Percentiles rank a stretch among this genome's conserved stretches.
phyloP scores from a whole-genome alignment of 2,797 vertebrate genomes.

The Crenichthys baileyi region DNA sequence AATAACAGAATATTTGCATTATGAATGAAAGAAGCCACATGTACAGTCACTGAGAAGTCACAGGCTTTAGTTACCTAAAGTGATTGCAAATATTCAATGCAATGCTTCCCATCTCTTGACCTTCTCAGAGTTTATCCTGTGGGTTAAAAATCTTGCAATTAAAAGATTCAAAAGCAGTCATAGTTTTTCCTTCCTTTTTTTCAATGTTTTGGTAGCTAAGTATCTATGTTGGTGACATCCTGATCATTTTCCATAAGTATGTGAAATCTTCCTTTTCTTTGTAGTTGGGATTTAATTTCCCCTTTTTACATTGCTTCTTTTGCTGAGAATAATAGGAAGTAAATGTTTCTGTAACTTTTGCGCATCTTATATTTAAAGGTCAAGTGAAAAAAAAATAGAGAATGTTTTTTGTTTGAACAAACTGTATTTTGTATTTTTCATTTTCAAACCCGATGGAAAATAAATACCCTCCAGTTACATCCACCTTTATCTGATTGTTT shows the following conservation, averaged over 20 bases:
- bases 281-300: not conserved
- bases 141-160: conserved; percentile 1
- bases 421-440: not conserved
- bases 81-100: not conserved
- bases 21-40: not conserved
- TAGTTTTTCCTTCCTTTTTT: not conserved
- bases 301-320: not conserved
- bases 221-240: not conserved
- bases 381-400: conserved; percentile 53
- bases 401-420: conserved; percentile 12
- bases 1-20: not conserved
- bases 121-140: not conserved
- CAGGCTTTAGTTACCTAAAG: not conserved
- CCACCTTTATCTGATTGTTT: not conserved
- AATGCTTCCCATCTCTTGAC: not conserved
- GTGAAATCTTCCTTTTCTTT: conserved; percentile 1
- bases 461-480: not conserved
- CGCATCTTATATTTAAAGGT: conserved; percentile 43
- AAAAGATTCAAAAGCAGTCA: not conserved
- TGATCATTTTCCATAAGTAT: not conserved
- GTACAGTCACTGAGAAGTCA: not conserved
- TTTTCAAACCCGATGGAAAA: not conserved
- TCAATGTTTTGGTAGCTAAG: not conserved
- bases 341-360: conserved; percentile 31
- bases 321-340: not conserved